phyloP scores from a whole-genome alignment of 2,888 invertebrate genomes.

The Ormyrus labotus region DNA sequence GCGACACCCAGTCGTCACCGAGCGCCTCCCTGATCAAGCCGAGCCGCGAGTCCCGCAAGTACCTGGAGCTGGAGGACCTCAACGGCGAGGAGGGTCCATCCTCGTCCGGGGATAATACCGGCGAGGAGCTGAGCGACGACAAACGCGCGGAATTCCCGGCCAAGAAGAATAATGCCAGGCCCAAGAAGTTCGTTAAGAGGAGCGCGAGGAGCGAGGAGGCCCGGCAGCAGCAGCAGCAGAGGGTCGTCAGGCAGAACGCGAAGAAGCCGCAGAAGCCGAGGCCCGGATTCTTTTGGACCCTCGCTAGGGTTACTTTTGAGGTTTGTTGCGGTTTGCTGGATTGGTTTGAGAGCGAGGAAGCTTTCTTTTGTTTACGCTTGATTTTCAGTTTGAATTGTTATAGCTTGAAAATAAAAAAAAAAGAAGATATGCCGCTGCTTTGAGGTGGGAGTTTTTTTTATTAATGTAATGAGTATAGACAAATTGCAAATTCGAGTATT shows the following conservation, averaged over 20 bases:
- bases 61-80: slow-evolving; percentile 49
- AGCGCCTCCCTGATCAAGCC: neutral
- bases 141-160: neutral
- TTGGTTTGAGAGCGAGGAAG: no score
- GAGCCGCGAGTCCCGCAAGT: slow-evolving; percentile 18
- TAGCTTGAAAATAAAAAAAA: no score
- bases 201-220: neutral
- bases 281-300: slow-evolving; percentile 73
- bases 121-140: neutral
- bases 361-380: no score
- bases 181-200: slow-evolving; percentile 23
- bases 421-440: no score
- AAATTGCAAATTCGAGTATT: no score
- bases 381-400: no score
- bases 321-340: slow-evolving; percentile 58
- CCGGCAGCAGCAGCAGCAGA: neutral
- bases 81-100: slow-evolving; percentile 9
- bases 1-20: neutral
- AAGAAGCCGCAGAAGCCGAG: slow-evolving; percentile 68
- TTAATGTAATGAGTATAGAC: no score
- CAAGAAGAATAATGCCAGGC: neutral
- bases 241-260: slow-evolving; percentile 39
- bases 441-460: no score
- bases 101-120: neutral
- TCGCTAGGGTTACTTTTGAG: slow-evolving; percentile 71